Base-by-base conservation (phyloP, 1,140 invertebrate species). In the Chironomus striatipennis region DNA sequence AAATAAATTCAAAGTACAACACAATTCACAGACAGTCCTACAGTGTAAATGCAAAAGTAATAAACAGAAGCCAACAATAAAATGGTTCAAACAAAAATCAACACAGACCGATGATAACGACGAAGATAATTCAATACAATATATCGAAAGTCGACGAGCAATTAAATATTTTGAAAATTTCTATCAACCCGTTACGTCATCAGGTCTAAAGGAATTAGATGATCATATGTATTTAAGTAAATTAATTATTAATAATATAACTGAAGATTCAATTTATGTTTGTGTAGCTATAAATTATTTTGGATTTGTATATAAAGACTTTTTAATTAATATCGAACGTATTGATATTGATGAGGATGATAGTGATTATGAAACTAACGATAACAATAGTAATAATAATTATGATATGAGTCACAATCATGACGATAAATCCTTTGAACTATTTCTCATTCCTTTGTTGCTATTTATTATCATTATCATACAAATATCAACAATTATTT, bases 141-240 rank as follows among this genome's bases (percentile, higher is more conserved):
- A 70, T 57, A 57, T 57, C n/a, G 47, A 57, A 8, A 57, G 47
- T n/a, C n/a, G 10, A n/a, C n/a, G 65, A 20, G 65, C n/a, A 2
- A 70, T 70, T 21, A 70, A 70, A 6, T 70, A 18, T 70, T 70
- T 70, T 18, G 65, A 70, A 70, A 70, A 20, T 21, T 18, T n/a
- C 10, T 70, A 70, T 12, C 17, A 18, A 2, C 65, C 65, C n/a
- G 9, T 70, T 9, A 15, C 20, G 6, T 18, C 17, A 8, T 21
- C 17, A 20, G 65, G 47, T n/a, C 9, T 70, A 17, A 70, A 70
- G 20, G 18, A 70, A 20, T 10, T 70, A 8, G 17, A 18, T 70
- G 20, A 70, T 18, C 8, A 70, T 70, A 70, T 70, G n/a, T 70
- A 9, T 70, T 20, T 70, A 70, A 70, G 65, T 20, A 70, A 70